Base-by-base conservation (phyloP, 2,797 vertebrate genomes). In the Aphelocoma californica region DNA sequence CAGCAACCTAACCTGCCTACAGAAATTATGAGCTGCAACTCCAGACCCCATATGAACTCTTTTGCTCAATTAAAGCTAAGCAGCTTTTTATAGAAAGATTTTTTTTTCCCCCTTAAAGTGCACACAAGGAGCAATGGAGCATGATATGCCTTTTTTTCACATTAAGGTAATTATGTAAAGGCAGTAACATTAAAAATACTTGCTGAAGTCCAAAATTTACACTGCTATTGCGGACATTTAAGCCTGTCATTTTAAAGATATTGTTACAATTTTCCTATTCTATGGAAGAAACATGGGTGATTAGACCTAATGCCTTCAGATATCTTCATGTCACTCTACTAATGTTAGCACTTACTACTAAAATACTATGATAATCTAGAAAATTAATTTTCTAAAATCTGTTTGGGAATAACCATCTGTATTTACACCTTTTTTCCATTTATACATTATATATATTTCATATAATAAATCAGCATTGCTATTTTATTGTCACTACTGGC, bases 51-150 rank as follows among this genome's bases (percentile, higher is more conserved):
- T 91, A 91, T 79, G 95, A 97, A 96, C 97, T 62, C 90, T 95
- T 97, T 97, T 97, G 97, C 97, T 97, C 97, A 96, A 96, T 97
- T 98, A 97, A 97, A 97, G 92, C 86, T 91, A 90, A 95, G 78
- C 84, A 97, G 90, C 14, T 86, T 92, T 93, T 93, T 84, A 96
- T 17, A 48, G 74, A 88, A 95, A 92, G 58, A 21, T 79, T 88
- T 84, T 86, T 92, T 32, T 47, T 47, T 44, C 17, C 40, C 12
- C n/a, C 45, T 85, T 96, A 88, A 96, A 97, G 81, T 92, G 90
- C 95, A 97, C 69, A 94, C 84, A 88, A 95, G 86, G 65, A 95
- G 88, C 94, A 97, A 71, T 71, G 94, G 88, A 95, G 84, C 93
- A 64, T 95, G 83, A 40, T 80, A 88, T 80, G 66, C 53, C 71